Base-by-base conservation (phyloP, 1,140 invertebrate genomes). In the Drosophila orosa region DNA sequence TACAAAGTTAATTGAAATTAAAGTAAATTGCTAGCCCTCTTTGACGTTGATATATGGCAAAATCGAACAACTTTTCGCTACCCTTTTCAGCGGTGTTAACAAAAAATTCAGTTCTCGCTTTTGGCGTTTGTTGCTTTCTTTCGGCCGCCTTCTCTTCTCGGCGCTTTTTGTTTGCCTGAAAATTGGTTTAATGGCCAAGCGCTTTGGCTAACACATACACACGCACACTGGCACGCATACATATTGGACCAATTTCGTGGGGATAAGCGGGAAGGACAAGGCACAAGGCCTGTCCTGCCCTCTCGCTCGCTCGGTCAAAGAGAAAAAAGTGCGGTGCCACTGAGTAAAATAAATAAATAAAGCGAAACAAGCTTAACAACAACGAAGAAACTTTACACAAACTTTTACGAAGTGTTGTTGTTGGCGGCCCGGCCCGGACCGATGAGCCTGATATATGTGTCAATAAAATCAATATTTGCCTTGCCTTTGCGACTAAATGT, bases 401-500 rank as follows among this genome's bases (percentile, higher is more conserved):
- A 78, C 54, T 74, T 82, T 78, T 59, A 56, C 63, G 25, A 67
- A 54, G 24, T 33, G 44, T 59, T 54, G 60, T 42, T 62, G 33
- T 35, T 63, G 37, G 40, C 60, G 55, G 25, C 44, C 39, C 24
- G 37, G 6, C 29, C 29, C 57, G 37, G 6, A 17, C 29, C 57
- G 61, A 67, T 78, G 59, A 73, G 57, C 47, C 65, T 24, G 54
- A 83, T 71, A 44, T 68, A 66, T 79, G 54, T 83, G 68, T 66
- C 78, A 78, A 79, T 77, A 84, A 83, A 76, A 84, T 84, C 66
- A 84, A 84, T 84, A 84, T 84, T 84, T 76, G 55, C 61, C 57
- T 63, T 80, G 67, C 73, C 72, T 56, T 66, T 73, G 65, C 59
- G 74, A 74, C 68, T 75, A 85, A 80, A 80, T 66, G 68, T 80